Evolutionary conservation across 2,888 invertebrate genomes (phyloP).

Genomic region (Thymelicus lineola): DNA sequence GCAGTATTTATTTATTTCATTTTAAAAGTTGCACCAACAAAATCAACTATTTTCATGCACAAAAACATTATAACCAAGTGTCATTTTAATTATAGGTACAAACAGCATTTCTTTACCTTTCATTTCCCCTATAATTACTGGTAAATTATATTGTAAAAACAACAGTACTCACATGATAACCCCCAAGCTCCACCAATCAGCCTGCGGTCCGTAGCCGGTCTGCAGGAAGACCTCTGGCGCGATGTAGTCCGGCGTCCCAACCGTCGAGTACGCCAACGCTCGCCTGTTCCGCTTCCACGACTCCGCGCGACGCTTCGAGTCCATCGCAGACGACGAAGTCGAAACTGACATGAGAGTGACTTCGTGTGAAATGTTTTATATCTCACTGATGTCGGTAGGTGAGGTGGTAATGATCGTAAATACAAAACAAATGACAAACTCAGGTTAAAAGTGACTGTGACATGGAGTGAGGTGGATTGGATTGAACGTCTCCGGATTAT

Average conservation of each 20-base stretch:
- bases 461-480: too few species aligned
- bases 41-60: too few species aligned
- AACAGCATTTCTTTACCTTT: too few species aligned
- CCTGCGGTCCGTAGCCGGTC: constrained; percentile 98
- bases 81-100: too few species aligned
- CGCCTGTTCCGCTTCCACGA: constrained; percentile 99
- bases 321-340: constrained; percentile 89
- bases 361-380: constrained; percentile 33
- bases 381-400: constrained; percentile 11
- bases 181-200: constrained; percentile 99
- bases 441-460: too few species aligned
- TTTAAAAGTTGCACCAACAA: too few species aligned
- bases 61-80: too few species aligned
- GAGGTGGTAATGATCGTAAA: constrained; percentile 6
- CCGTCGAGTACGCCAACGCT: constrained; percentile 96
- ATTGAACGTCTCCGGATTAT: too few species aligned
- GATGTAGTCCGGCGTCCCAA: constrained; percentile 99
- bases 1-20: too few species aligned
- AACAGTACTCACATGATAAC: constrained; percentile 95
- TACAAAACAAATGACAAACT: background rate
- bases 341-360: constrained; percentile 62
- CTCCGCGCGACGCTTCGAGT: constrained; percentile 98
- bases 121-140: too few species aligned
- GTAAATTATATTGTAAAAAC: too few species aligned
- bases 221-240: constrained; percentile 99